These are phyloP conservation scores for Dryas iulia DNA, from an alignment of 1,140 invertebrate genomes.

Conservation along the genomic window DNA sequence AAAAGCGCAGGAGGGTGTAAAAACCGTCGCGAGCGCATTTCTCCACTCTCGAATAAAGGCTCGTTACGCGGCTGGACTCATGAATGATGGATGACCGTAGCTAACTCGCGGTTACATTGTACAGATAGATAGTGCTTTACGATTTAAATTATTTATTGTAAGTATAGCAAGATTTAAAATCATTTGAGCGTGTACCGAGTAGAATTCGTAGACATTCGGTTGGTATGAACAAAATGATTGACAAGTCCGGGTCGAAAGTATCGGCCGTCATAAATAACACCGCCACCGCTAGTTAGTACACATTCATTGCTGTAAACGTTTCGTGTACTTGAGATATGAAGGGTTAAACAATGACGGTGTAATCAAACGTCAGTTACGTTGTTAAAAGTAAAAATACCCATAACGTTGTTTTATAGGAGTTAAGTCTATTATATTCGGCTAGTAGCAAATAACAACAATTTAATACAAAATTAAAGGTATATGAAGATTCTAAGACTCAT, in stretches of 20 bases:
- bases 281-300: constrained; percentile 75
- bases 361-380: constrained; percentile 9
- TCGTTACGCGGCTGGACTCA: constrained; percentile 65
- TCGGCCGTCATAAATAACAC: constrained; percentile 73
- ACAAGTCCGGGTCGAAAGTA: constrained; percentile 74
- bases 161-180: constrained; percentile 37
- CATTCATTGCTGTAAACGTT: constrained; percentile 65
- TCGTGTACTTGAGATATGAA: constrained; percentile 41
- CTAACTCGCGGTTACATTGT: constrained; percentile 40
- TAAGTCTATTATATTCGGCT: neutral
- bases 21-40: constrained; percentile 57
- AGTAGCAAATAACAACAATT: neutral
- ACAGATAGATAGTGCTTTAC: constrained; percentile 1
- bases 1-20: constrained; percentile 56
- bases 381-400: too few relatives aligned
- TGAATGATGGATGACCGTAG: constrained; percentile 71
- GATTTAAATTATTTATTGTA: constrained; percentile 15
- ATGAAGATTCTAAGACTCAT: constrained; percentile 3
- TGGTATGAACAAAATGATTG: constrained; percentile 62
- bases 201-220: constrained; percentile 42
- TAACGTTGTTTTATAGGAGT: too few relatives aligned
- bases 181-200: constrained; percentile 15
- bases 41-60: constrained; percentile 61
- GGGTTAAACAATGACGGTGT: constrained; percentile 24
- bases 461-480: constrained; percentile 3